Evolutionary conservation across 2,888 invertebrate species (phyloP).

Genomic region (Eupsilia transversa): DNA sequence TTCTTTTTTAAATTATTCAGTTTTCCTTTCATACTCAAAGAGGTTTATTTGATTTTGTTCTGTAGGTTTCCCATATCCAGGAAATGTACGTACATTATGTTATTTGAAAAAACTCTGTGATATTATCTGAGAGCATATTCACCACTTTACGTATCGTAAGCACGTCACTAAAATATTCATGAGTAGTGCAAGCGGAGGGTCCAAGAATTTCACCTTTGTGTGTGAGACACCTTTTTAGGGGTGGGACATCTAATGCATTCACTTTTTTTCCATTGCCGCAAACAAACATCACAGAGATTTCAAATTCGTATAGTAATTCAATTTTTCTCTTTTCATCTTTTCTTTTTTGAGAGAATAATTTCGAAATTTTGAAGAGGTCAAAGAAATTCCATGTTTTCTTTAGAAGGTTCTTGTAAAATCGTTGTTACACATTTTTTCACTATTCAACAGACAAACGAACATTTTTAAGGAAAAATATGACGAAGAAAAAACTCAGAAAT

Average conservation of each 20-base stretch:
- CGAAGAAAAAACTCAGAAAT: conserved; percentile 35
- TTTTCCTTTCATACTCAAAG: conserved; percentile 48
- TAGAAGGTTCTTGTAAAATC: conserved; percentile 35
- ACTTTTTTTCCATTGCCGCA: conserved; percentile 82
- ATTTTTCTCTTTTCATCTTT: conserved; percentile 81
- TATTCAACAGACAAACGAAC: conserved; percentile 39
- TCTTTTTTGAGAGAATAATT: conserved; percentile 66
- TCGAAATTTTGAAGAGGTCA: conserved; percentile 57
- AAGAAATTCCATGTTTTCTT: conserved; percentile 63
- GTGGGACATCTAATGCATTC: conserved; percentile 84
- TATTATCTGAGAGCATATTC: conserved; percentile 77
- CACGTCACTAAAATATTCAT: conserved; percentile 85
- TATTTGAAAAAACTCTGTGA: conserved; percentile 55
- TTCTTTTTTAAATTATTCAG: conserved; percentile 57
- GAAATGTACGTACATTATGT: conserved; percentile 37
- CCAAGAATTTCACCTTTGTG: conserved; percentile 76
- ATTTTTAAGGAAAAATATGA: conserved; percentile 42
- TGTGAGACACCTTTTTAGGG: conserved; percentile 69
- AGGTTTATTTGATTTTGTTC: conserved; percentile 59
- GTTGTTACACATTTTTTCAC: conserved; percentile 51
- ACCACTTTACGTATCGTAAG: conserved; percentile 78
- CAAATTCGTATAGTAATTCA: conserved; percentile 82
- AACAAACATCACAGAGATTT: conserved; percentile 85
- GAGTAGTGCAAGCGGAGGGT: conserved; percentile 81
- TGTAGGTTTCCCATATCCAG: conserved; percentile 37